A percentile compares a stretch with the other conserved stretches of the same genome.
Conservation (phyloP, 2,888 invertebrate species). For the Agonum fuliginosum region DNA sequence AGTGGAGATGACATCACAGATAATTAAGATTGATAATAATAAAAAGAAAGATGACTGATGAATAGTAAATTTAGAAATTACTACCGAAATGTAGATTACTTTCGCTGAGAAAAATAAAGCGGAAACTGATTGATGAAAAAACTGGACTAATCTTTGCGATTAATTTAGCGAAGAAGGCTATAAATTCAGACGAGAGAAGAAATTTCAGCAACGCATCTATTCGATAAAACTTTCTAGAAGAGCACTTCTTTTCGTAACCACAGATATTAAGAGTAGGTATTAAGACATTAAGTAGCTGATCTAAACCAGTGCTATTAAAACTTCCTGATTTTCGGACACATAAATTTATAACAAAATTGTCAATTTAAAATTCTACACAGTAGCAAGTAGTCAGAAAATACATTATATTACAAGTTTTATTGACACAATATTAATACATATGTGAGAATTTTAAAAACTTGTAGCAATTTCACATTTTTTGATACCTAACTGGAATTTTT, state of each 20-base stretch:
- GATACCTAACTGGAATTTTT: too few species aligned
- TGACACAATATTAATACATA: too few species aligned
- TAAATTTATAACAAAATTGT: background rate
- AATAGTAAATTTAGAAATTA: conserved; percentile 13
- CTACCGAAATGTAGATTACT: conserved; percentile 1
- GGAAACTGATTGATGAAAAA: conserved; percentile 5
- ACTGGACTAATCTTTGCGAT: conserved; percentile 14
- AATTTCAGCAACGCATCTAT: background rate
- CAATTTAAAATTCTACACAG: too few species aligned
- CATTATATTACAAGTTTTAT: too few species aligned
- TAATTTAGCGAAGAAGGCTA: background rate
- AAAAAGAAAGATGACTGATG: background rate
- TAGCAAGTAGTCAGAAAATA: too few species aligned
- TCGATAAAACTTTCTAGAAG: background rate
- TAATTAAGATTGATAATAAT: background rate
- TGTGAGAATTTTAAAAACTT: too few species aligned
- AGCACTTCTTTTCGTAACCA: background rate
- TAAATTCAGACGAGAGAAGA: background rate
- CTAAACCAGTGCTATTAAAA: background rate
- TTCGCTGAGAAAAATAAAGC: conserved; percentile 6
- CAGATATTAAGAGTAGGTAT: background rate
- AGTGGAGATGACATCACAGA: background rate
- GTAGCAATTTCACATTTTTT: too few species aligned
- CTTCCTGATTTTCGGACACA: background rate
- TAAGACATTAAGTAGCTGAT: background rate